A percentile compares a stretch with the other conserved stretches of the same genome.
Conservation (phyloP, 2,797 vertebrate genomes). For the Atherinosoma microstoma region DNA sequence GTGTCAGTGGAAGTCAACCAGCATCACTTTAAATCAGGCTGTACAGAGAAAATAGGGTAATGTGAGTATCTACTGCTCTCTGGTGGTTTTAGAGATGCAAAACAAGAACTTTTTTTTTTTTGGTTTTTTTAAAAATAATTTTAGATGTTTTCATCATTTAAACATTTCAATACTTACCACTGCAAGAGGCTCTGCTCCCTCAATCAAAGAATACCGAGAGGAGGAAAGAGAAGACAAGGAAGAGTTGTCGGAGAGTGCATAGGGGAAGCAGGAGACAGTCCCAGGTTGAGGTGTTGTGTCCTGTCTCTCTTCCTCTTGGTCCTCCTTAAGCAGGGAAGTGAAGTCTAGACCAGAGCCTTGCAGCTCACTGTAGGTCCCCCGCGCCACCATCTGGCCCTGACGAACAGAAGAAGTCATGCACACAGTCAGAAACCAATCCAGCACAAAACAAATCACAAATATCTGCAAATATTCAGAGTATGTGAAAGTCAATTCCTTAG, state of each 20-base stretch:
- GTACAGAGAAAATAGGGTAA: slow-evolving; percentile 22
- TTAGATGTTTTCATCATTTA: neutral
- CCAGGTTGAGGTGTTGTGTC: slow-evolving; percentile 57
- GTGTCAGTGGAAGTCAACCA: slow-evolving; percentile 46
- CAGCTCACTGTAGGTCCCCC: slow-evolving; percentile 90
- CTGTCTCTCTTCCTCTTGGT: slow-evolving; percentile 75
- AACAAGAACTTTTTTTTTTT: slow-evolving; percentile 18
- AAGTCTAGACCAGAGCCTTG: slow-evolving; percentile 91
- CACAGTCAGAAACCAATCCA: neutral
- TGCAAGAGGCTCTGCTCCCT: slow-evolving; percentile 79
- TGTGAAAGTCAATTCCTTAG: too few species aligned
- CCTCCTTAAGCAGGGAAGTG: slow-evolving; percentile 89
- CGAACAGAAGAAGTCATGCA: neutral
- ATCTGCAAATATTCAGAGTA: neutral
- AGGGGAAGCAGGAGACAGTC: slow-evolving; percentile 63
- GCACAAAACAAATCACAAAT: neutral
- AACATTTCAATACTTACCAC: slow-evolving; percentile 57
- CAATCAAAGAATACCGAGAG: slow-evolving; percentile 86
- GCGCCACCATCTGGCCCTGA: slow-evolving; percentile 90
- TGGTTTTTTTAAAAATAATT: neutral
- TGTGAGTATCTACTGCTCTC: slow-evolving; percentile 69
- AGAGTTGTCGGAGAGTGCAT: slow-evolving; percentile 82
- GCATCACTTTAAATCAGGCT: slow-evolving; percentile 28
- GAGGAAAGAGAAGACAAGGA: slow-evolving; percentile 90
- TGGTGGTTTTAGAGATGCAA: slow-evolving; percentile 56